Evolutionary conservation across 2,797 vertebrate genomes (phyloP), one percentile per base, ranked within the genome.

Genomic region (Anolis apletophallus): DNA sequence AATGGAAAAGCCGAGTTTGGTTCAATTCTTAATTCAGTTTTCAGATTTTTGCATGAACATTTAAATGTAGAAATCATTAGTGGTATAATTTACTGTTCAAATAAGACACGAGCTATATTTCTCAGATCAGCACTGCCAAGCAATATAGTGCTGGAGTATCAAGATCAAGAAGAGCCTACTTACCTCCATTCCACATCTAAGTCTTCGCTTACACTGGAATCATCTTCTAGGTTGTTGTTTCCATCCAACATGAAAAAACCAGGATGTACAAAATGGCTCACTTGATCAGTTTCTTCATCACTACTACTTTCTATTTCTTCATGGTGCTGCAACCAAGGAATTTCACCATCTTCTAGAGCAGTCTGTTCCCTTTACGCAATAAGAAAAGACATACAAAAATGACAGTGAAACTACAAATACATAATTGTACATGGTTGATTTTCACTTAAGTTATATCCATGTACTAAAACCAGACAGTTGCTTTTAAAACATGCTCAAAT

Each of bases 101-200:
- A 40, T 67, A 72, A 85, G 40, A 72, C 50, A 32, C 16, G 19
- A 52, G 5, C 16, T 26, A 73, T 1, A 10, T 57, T 12, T 32
- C 46, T 64, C n/a, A 81, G 59, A 85, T 40, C 29, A 72, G 23
- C 17, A 75, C 52, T 34, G 50, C 11, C n/a, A 29, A 21, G 21
- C 54, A 46, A 61, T 40, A 71, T n/a, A 34, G 12, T 59, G 68
- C 8, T 10, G 2, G 21, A 46, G 10, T 29, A 69, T 32, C 52
- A 73, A 26, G 0, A 10, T 14, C 34, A 81, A 34, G 19, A 23
- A n/a, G 11, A 71, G 9, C 5, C 26, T 19, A 73, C 92, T 3
- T 77, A 97, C 97, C 97, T 97, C 97, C 97, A 97, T 81, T 97
- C 97, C 29, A 95, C 94, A 72, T 97, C 97, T 52, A 97, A 88